These are phyloP conservation scores for Oreochromis tanganicae DNA, from an alignment of 2,113 vertebrate species.

Conservation along the genomic window DNA sequence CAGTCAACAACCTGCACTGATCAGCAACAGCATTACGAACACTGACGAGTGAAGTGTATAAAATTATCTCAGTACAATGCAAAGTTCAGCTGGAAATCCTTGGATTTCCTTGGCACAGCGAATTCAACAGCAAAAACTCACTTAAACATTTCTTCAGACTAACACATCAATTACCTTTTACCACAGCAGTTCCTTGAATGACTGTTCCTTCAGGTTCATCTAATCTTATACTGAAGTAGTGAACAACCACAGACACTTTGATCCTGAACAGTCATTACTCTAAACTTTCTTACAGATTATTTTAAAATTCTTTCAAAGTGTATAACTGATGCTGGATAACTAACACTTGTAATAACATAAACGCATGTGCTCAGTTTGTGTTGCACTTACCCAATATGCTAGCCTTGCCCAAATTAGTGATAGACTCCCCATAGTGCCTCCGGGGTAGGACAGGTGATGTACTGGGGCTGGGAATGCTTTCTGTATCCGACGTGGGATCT, in stretches of 20 bases:
- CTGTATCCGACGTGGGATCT: constrained; percentile 80
- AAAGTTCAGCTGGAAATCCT: background rate
- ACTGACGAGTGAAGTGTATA: background rate
- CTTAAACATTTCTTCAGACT: background rate
- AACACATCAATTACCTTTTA: background rate
- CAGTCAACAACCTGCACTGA: background rate
- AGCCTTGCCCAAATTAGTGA: constrained; percentile 95
- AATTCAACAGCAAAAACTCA: background rate
- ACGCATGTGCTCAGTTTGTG: background rate
- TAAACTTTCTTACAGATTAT: background rate
- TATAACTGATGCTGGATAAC: background rate
- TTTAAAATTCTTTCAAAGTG: background rate
- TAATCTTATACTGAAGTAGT: background rate
- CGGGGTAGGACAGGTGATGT: constrained; percentile 88
- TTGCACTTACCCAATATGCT: constrained; percentile 85
- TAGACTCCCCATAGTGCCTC: constrained; percentile 92
- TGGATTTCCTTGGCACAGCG: background rate
- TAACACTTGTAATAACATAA: background rate
- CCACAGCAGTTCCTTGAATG: background rate
- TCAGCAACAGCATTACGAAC: background rate
- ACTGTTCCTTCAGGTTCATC: background rate
- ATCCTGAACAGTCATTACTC: background rate
- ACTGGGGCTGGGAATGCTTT: constrained; percentile 85
- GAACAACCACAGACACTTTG: background rate
- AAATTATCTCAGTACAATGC: background rate